A percentile compares a stretch with the other conserved stretches of the same genome.
These are phyloP conservation scores for Ooceraea biroi DNA, from an alignment of 1,140 invertebrate genomes.

Conservation along the genomic window DNA sequence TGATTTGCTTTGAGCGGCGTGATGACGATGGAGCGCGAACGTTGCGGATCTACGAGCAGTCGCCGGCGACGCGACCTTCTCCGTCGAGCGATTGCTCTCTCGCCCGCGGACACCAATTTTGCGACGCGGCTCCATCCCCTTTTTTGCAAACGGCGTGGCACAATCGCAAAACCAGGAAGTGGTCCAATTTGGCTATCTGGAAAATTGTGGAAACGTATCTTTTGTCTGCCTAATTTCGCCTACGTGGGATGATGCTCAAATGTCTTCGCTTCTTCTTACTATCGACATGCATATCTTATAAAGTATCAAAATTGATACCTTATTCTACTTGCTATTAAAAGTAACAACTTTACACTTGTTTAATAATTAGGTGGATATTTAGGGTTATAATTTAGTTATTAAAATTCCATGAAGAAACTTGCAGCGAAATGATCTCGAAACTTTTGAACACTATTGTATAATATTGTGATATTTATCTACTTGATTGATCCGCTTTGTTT, in stretches of 20 bases:
- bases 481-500: no score
- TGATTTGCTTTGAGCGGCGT: conserved; percentile 77
- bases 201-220: neutral
- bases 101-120: conserved; percentile 23
- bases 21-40: conserved; percentile 62
- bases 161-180: neutral
- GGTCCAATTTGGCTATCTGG: conserved; percentile 1
- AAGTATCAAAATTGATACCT: neutral
- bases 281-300: neutral
- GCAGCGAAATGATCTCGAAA: no score
- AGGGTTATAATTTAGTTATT: no score
- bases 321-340: neutral
- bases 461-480: no score
- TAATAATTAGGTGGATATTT: no score
- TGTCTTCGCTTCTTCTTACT: neutral
- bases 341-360: neutral
- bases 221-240: neutral
- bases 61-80: conserved; percentile 37
- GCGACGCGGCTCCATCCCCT: neutral
- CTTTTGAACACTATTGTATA: no score
- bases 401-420: no score
- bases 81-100: conserved; percentile 42
- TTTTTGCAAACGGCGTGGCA: conserved; percentile 3
- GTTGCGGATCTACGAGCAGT: conserved; percentile 36
- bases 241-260: neutral